Evolutionary conservation across 2,797 vertebrate genomes (phyloP), one percentile per base, ranked within the genome.

Genomic region (Ciconia nigra): DNA sequence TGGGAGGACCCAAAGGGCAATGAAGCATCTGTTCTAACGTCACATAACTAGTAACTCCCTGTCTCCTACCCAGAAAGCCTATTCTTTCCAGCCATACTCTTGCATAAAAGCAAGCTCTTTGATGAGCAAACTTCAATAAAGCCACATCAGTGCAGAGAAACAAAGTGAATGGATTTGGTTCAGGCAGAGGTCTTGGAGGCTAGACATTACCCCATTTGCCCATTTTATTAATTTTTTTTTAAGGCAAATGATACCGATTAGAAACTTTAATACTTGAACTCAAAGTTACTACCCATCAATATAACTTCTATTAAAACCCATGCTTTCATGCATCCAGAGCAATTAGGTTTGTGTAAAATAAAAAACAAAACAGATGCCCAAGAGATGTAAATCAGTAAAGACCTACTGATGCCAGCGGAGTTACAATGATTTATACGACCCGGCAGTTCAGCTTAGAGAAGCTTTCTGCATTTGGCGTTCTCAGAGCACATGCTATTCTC

Each of bases 361-460:
- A 66, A 88, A 91, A 91, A 21, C 55, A 84, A 89, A 95, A n/a
- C 58, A 92, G 80, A 70, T 90, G 74, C 87, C 89, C 69, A 31
- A 41, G 35, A 73, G 71, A 91, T n/a, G 25, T 73, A 87, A 92
- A 90, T 59, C 83, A 87, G 49, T 24, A 15, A 72, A 79, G 92
- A 62, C 59, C 62, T 54, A 74, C n/a, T 81, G 66, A 95, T 72
- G 57, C n/a, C 67, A 85, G 22, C 5, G 3, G 46, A 71, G 41
- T 51, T 81, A 39, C 21, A 59, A 3, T 42, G 84, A 91, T 91
- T 92, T 89, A 95, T 19, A 58, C 42, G 87, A 35, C 66, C 39
- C 73, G 70, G 55, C 63, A 85, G 44, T 15, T 80, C 46, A 89
- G 41, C 94, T 87, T 17, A 67, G 76, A 26, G 2, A 52, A 67